Percentiles rank a stretch among this genome's conserved stretches.
Conservation (phyloP, 2,888 invertebrate species). For the Pogonocherus hispidulus region DNA sequence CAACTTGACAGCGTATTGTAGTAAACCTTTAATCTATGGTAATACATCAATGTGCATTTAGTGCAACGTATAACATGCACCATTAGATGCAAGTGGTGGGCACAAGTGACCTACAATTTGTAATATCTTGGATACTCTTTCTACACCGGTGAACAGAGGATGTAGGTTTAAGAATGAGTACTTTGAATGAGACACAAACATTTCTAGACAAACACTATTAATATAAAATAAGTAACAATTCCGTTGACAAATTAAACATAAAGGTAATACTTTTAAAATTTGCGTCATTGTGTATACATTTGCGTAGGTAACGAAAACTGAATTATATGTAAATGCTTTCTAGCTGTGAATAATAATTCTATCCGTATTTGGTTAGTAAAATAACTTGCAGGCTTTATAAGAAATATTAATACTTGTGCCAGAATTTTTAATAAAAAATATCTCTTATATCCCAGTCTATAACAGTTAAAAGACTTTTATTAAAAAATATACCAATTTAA, state of each 20-base stretch:
- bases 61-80: background rate
- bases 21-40: background rate
- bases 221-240: background rate
- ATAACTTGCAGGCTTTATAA: background rate
- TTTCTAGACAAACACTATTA: background rate
- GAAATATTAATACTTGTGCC: background rate
- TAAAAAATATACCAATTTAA: too few relatives aligned
- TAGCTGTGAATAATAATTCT: conserved; percentile 9
- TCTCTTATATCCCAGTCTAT: too few relatives aligned
- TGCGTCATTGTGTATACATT: conserved; percentile 23
- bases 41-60: conserved; percentile 6
- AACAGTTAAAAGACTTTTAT: too few relatives aligned
- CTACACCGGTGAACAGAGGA: background rate
- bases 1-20: background rate
- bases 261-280: conserved; percentile 15
- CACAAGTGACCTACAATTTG: background rate
- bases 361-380: conserved; percentile 2
- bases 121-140: background rate
- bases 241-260: conserved; percentile 21
- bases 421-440: too few relatives aligned
- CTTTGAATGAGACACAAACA: background rate
- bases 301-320: conserved; percentile 24
- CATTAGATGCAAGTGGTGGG: conserved; percentile 6
- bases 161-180: background rate
- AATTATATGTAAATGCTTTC: conserved; percentile 23